Percentiles rank a stretch among this genome's conserved stretches.
Evolutionary conservation across 2,888 invertebrate genomes (phyloP).

Genomic region (Oligia fasciuncula): DNA sequence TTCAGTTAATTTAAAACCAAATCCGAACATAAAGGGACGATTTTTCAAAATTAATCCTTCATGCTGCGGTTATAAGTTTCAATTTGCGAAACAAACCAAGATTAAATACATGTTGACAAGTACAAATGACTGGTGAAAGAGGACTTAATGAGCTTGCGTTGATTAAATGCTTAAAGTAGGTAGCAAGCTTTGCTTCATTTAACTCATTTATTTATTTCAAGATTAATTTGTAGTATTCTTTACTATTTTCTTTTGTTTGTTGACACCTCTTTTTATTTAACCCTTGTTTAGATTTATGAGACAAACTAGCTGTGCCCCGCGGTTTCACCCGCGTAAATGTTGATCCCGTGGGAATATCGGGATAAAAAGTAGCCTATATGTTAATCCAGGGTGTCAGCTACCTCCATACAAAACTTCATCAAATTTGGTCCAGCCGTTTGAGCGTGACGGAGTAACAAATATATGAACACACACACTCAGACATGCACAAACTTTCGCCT

Average conservation of each 20-base stretch:
- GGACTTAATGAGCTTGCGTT: conserved; percentile 15
- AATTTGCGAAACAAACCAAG: conserved; percentile 20
- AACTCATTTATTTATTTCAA: neutral
- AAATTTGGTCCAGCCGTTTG: too few relatives aligned
- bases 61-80: neutral
- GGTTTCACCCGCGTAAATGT: too few relatives aligned
- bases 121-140: conserved; percentile 33
- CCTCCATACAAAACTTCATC: too few relatives aligned
- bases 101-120: conserved; percentile 35
- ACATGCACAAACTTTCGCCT: too few relatives aligned
- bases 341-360: too few relatives aligned
- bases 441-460: too few relatives aligned
- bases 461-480: too few relatives aligned
- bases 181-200: conserved; percentile 16
- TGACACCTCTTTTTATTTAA: neutral
- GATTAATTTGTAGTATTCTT: neutral
- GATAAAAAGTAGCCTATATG: too few relatives aligned
- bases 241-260: neutral
- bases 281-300: too few relatives aligned
- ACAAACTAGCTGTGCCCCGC: neutral
- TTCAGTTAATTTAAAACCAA: neutral
- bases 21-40: neutral
- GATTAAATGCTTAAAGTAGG: conserved; percentile 35
- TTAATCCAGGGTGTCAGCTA: too few relatives aligned
- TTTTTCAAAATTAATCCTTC: neutral